A percentile compares a stretch with the other conserved stretches of the same genome.
Conservation (phyloP, 2,797 vertebrate species). For the Lerista edwardsae region DNA sequence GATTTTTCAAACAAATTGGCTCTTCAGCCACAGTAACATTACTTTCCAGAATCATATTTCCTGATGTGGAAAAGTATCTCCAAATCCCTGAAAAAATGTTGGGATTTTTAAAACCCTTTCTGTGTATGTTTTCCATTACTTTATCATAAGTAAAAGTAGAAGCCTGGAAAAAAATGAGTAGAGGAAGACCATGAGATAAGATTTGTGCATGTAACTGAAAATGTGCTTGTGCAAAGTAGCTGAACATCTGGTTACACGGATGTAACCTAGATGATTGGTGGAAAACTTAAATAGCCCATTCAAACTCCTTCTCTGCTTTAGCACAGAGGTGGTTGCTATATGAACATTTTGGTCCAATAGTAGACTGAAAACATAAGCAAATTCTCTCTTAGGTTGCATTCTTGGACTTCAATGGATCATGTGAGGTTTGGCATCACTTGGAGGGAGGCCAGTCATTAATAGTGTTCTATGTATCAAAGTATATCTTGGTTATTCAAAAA, state of each 20-base stretch:
- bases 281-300: background rate
- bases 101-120: background rate
- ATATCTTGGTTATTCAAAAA: too few species aligned
- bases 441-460: too few species aligned
- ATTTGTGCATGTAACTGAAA: background rate
- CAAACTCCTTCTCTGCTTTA: background rate
- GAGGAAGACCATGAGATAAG: background rate
- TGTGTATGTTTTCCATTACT: background rate
- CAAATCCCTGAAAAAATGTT: background rate
- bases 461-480: too few species aligned
- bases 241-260: background rate
- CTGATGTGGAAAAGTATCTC: background rate
- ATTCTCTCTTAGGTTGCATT: background rate
- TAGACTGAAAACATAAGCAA: background rate
- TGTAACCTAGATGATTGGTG: background rate
- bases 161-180: background rate
- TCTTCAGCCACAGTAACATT: slow-evolving; percentile 6
- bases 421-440: too few species aligned
- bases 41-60: slow-evolving; percentile 15
- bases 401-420: background rate
- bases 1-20: slow-evolving; percentile 21
- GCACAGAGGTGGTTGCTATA: background rate
- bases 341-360: background rate
- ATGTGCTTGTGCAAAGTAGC: background rate
- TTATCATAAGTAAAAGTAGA: background rate